Percentiles rank a stretch among this genome's conserved stretches.
These are phyloP conservation scores for Rhynchonycteris naso DNA, from an alignment of 2,797 vertebrate genomes.

Conservation along the genomic window DNA sequence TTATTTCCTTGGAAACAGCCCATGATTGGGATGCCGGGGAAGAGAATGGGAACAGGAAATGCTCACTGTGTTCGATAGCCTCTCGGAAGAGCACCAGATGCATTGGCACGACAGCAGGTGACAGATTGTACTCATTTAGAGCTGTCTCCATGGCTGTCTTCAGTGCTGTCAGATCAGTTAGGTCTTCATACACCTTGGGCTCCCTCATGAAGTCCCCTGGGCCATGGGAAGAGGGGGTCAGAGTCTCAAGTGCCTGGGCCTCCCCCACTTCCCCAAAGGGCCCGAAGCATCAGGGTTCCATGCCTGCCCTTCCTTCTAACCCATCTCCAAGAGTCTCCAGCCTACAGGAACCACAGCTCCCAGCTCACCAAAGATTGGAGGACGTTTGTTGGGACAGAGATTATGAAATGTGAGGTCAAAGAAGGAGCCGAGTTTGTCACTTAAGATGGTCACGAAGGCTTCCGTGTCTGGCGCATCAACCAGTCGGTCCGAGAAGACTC, in stretches of 20 bases:
- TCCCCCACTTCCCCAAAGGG: neutral
- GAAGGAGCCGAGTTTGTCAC: conserved; percentile 89
- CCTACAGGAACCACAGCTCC: neutral
- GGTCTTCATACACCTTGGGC: conserved; percentile 90
- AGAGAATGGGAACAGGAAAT: fast-evolving
- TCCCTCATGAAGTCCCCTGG: conserved; percentile 92
- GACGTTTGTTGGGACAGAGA: conserved; percentile 91
- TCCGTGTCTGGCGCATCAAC: conserved; percentile 89
- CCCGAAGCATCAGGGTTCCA: too few relatives aligned
- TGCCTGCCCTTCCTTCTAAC: neutral
- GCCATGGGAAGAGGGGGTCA: neutral
- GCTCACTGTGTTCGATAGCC: conserved; percentile 91
- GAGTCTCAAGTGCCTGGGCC: neutral
- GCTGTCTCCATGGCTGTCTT: conserved; percentile 91
- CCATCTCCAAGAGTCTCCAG: neutral
- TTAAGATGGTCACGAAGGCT: conserved; percentile 87
- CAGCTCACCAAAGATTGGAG: conserved; percentile 91
- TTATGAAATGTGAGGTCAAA: conserved; percentile 91
- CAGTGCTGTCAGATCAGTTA: conserved; percentile 87
- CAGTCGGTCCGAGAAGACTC: conserved; percentile 94
- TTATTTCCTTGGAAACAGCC: neutral
- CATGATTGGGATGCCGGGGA: neutral
- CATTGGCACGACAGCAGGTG: conserved; percentile 89
- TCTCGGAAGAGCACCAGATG: conserved; percentile 92
- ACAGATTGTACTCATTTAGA: conserved; percentile 90